These are phyloP conservation scores for Dryobotodes eremita DNA, from an alignment of 2,888 invertebrate genomes.

Conservation along the genomic window DNA sequence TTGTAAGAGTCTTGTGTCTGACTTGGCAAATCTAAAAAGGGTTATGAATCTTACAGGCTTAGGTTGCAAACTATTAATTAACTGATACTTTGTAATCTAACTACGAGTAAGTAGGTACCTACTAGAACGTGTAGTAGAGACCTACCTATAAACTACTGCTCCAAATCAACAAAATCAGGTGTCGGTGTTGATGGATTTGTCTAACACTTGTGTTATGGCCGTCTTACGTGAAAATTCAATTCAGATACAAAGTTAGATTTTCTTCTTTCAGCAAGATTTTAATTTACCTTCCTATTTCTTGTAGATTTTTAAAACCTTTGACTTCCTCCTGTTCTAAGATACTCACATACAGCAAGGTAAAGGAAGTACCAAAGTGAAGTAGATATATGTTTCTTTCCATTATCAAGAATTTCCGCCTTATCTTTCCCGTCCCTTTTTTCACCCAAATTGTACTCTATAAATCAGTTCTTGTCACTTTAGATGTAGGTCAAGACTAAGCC, in stretches of 20 bases:
- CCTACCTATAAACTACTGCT: not conserved
- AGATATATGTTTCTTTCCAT: constrained; percentile 29
- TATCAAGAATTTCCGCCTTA: constrained; percentile 41
- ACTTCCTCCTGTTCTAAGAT: not conserved
- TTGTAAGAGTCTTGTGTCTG: not conserved
- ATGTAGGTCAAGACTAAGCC: constrained; percentile 16
- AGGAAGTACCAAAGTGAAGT: not conserved
- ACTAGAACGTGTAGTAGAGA: not conserved
- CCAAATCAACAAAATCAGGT: not conserved
- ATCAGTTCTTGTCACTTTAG: constrained; percentile 35
- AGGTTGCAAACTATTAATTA: too few relatives aligned
- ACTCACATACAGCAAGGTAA: constrained; percentile 4
- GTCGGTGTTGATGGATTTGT: not conserved
- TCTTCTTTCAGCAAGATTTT: not conserved
- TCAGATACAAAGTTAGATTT: not conserved
- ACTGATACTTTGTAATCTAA: too few relatives aligned
- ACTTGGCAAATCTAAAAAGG: too few relatives aligned
- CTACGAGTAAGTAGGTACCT: not conserved
- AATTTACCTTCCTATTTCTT: not conserved
- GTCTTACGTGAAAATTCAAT: not conserved
- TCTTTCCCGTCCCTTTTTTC: constrained; percentile 22
- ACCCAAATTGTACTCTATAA: constrained; percentile 35
- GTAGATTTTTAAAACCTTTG: not conserved
- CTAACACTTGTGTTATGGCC: not conserved
- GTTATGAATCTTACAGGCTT: too few relatives aligned